Evolutionary conservation across 2,888 invertebrate species (phyloP), one percentile per base, ranked within the genome.

Genomic region (Tigriopus californicus): DNA sequence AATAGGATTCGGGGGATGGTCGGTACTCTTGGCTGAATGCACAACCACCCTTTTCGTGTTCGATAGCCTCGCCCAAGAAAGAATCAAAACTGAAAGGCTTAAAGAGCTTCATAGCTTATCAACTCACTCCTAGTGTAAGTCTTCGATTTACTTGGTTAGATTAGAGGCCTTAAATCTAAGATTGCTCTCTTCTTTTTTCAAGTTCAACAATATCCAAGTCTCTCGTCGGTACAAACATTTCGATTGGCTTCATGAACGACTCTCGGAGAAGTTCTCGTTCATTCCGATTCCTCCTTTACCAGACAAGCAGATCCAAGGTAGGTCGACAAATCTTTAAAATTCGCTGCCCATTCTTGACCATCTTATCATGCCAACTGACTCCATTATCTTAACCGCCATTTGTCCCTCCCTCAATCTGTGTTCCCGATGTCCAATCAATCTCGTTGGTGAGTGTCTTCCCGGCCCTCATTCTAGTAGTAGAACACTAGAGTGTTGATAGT

Each of bases 141-240:
- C n/a, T n/a, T n/a, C n/a, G n/a, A n/a, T n/a, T n/a, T n/a, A n/a
- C n/a, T n/a, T n/a, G n/a, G n/a, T n/a, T n/a, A n/a, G n/a, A n/a
- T n/a, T n/a, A n/a, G n/a, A n/a, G n/a, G n/a, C n/a, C n/a, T n/a
- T n/a, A n/a, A n/a, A n/a, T n/a, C n/a, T n/a, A n/a, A n/a, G n/a
- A n/a, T n/a, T n/a, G n/a, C n/a, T n/a, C n/a, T n/a, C 53, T 57
- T 48, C 41, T 62, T 41, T 58, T 62, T 72, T 72, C 11, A 68
- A 79, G 72, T 90, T 90, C 70, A 91, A 86, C 69, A 86, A 86
- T 68, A 85, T 90, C 66, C 88, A 90, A 76, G 95, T 89, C 33
- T 87, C 86, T 42, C 79, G 97, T 64, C 79, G 97, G 65, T 97
- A 95, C 74, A 98, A 98, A 72, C 97, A 97, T 72, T 98, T 98